phyloP scores from a whole-genome alignment of 2,797 vertebrate species.

The Myotis daubentonii region DNA sequence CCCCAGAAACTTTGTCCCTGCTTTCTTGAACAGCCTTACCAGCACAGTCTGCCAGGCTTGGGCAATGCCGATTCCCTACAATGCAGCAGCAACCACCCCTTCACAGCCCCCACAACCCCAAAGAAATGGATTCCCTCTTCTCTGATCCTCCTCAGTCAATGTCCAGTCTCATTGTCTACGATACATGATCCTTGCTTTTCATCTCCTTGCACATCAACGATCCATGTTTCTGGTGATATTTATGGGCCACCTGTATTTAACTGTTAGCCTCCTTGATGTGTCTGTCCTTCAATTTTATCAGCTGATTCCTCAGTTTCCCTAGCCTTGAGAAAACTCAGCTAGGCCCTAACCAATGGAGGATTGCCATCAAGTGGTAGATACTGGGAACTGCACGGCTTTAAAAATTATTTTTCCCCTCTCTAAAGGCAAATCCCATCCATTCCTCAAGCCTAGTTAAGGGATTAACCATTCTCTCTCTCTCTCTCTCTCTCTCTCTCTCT shows the following conservation, averaged over 20 bases:
- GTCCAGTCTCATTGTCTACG: neutral
- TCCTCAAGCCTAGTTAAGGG: constrained; percentile 44
- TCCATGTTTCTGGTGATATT: neutral
- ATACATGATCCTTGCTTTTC: neutral
- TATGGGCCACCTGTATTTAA: neutral
- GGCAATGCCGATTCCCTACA: neutral
- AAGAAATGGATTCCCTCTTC: neutral
- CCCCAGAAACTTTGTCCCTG: neutral
- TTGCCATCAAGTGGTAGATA: constrained; percentile 73
- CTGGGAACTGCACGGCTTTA: constrained; percentile 57
- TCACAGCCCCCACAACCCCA: neutral
- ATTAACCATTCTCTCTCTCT: constrained; percentile 63
- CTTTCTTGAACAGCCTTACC: neutral
- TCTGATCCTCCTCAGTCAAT: neutral
- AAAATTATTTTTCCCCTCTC: neutral
- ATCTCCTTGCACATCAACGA: neutral
- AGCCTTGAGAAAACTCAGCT: neutral
- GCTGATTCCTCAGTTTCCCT: constrained; percentile 77
- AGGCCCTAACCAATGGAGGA: constrained; percentile 66
- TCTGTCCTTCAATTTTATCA: neutral
- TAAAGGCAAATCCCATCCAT: constrained; percentile 39
- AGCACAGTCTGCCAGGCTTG: neutral
- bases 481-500: neutral
- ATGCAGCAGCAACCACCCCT: neutral
- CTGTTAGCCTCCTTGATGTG: neutral